These are phyloP conservation scores for Parauchenoglanis ngamensis DNA, from an alignment of 2,797 vertebrate genomes.

Conservation along the genomic window DNA sequence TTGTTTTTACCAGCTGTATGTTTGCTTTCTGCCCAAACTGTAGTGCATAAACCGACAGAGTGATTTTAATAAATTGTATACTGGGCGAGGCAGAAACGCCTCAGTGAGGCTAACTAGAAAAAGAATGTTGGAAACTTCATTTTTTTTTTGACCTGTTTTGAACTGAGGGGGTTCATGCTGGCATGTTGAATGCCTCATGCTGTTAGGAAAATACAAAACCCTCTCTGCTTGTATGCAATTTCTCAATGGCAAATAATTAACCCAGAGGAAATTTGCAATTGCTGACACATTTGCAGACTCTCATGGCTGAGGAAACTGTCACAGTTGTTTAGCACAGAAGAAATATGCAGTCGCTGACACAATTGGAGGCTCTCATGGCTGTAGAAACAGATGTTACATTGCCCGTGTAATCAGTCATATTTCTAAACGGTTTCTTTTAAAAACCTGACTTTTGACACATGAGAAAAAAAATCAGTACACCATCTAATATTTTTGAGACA, in stretches of 20 bases:
- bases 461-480: background rate
- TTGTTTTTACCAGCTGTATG: background rate
- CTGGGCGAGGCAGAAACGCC: background rate
- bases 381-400: slow-evolving; percentile 30
- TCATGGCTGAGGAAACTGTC: slow-evolving; percentile 17
- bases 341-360: slow-evolving; percentile 29
- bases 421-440: background rate
- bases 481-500: background rate
- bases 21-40: background rate
- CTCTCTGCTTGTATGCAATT: slow-evolving; percentile 11
- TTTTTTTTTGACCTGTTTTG: slow-evolving; percentile 42
- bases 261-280: slow-evolving; percentile 31
- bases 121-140: slow-evolving; percentile 25
- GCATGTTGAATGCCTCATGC: slow-evolving; percentile 7
- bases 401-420: slow-evolving; percentile 26
- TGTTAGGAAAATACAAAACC: slow-evolving; percentile 14
- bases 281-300: slow-evolving; percentile 31
- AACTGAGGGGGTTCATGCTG: slow-evolving; percentile 19
- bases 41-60: background rate
- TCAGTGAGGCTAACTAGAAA: background rate
- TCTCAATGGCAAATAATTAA: slow-evolving; percentile 23
- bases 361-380: slow-evolving; percentile 20
- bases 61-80: background rate
- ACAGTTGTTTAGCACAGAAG: background rate
- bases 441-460: background rate